Evolutionary conservation across 2,113 vertebrate species (phyloP), one percentile per base, ranked within the genome.

Genomic region (Catharus fuscescens): DNA sequence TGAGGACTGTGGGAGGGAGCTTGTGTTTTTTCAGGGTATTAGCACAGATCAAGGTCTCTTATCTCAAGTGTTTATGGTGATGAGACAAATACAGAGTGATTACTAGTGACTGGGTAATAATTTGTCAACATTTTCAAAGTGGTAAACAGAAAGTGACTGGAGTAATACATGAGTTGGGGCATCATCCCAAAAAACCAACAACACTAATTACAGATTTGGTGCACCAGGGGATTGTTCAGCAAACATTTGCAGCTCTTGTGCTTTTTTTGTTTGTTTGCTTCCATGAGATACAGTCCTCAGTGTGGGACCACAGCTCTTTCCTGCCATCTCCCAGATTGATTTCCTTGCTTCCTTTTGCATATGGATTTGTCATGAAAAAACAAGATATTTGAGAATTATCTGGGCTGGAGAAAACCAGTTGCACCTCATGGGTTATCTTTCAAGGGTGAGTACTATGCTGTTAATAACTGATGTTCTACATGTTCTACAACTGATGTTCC

Each of bases 11-110:
- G 48, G 65, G 72, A 85, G 79, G 45, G 32, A 87, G 28, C 0
- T 6, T 84, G 56, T n/a, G 36, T 71, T 92, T 93, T 92, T 53
- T 86, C 80, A 74, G 67, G 74, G 29, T 60, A 54, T 90, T 90
- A 93, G 71, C 1, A 9, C 59, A 71, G 60, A 60, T 92, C 69
- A 77, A 21, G 76, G 48, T 86, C 67, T 92, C 88, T 61, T 93
- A 92, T 91, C 93, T 91, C 62, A 93, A 95, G 44, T 72, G 29
- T 86, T 95, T 94, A 74, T 89, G 64, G 76, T 94, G 86, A 92
- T 88, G 79, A 88, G 90, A 74, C 74, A 96, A 87, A 95, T 28
- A 71, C n/a, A 78, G 70, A 85, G 64, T 73, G 91, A 86, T 95
- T 96, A 69, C 79, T 29, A 78, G 84, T 86, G 87, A 52, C 53